A percentile compares a stretch with the other conserved stretches of the same genome.
These are phyloP conservation scores for Ptiloglossa arizonensis DNA, from an alignment of 1,140 invertebrate genomes.

Conservation along the genomic window DNA sequence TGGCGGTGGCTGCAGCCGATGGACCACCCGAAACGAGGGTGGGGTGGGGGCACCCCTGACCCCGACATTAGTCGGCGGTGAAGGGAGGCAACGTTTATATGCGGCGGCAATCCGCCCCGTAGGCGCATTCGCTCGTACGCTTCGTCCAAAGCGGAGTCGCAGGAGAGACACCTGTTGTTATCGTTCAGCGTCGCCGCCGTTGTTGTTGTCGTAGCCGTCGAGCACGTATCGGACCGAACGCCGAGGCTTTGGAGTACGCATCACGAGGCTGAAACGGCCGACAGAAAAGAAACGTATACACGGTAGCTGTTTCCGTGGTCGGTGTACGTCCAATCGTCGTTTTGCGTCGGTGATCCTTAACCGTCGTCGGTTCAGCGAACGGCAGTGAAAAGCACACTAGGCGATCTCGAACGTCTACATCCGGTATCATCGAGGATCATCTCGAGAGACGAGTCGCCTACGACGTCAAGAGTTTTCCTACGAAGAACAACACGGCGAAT, in stretches of 20 bases:
- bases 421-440: no score
- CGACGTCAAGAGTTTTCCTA: constrained; percentile 23
- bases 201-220: constrained; percentile 32
- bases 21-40: constrained; percentile 73
- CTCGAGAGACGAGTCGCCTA: not conserved
- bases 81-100: constrained; percentile 83
- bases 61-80: constrained; percentile 75
- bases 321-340: not conserved
- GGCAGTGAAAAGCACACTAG: constrained; percentile 57
- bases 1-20: constrained; percentile 58
- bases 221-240: constrained; percentile 14
- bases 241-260: not conserved
- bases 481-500: constrained; percentile 58
- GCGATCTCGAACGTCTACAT: no score
- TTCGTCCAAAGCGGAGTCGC: constrained; percentile 78
- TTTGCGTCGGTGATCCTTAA: constrained; percentile 1
- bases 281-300: not conserved
- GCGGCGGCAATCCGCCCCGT: constrained; percentile 79
- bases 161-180: constrained; percentile 35
- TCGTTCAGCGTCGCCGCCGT: constrained; percentile 24
- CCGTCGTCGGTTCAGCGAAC: constrained; percentile 5
- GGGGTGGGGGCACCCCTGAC: constrained; percentile 81
- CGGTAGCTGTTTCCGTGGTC: constrained; percentile 7
- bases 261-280: not conserved
- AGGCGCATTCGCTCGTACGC: constrained; percentile 81